phyloP scores from a whole-genome alignment of 2,888 invertebrate species.

The Drosophila colorata region DNA sequence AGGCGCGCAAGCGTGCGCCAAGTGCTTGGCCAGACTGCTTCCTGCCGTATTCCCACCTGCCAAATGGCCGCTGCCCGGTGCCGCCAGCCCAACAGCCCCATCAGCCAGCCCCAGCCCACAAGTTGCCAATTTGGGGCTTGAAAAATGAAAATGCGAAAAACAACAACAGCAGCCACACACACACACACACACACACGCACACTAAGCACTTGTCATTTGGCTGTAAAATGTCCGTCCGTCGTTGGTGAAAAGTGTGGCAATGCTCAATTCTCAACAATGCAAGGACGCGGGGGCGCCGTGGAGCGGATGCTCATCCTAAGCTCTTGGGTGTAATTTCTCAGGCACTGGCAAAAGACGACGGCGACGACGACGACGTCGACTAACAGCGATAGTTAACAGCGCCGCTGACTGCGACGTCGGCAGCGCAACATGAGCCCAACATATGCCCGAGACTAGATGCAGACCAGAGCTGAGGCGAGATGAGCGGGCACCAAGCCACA shows the following conservation, averaged over 20 bases:
- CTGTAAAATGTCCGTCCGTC: constrained; percentile 48
- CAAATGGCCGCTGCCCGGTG: constrained; percentile 12
- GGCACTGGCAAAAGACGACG: constrained; percentile 39
- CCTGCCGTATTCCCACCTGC: constrained; percentile 24
- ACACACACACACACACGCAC: constrained; percentile 26
- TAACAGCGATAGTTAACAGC: constrained; percentile 64
- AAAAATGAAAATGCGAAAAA: constrained; percentile 46
- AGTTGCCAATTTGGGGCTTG: constrained; percentile 63
- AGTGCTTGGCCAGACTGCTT: constrained; percentile 60
- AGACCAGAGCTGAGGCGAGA: constrained; percentile 26
- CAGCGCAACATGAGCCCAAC: constrained; percentile 31
- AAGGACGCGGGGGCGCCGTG: constrained; percentile 7
- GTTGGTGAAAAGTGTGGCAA: constrained; percentile 56
- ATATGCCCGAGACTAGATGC: constrained; percentile 34
- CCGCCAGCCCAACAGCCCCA: constrained; percentile 4
- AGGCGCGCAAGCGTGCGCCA: constrained; percentile 76
- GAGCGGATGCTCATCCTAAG: constrained; percentile 50
- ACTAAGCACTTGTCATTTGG: constrained; percentile 71
- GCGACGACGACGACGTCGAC: constrained; percentile 19
- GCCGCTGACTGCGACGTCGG: constrained; percentile 26
- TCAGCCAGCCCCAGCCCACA: constrained; percentile 37
- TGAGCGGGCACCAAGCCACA: constrained; percentile 37
- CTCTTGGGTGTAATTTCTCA: constrained; percentile 71
- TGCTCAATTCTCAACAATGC: constrained; percentile 50
- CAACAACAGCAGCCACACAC: constrained; percentile 28